phyloP scores from a whole-genome alignment of 1,140 invertebrate genomes.

The Spodoptera litura region DNA sequence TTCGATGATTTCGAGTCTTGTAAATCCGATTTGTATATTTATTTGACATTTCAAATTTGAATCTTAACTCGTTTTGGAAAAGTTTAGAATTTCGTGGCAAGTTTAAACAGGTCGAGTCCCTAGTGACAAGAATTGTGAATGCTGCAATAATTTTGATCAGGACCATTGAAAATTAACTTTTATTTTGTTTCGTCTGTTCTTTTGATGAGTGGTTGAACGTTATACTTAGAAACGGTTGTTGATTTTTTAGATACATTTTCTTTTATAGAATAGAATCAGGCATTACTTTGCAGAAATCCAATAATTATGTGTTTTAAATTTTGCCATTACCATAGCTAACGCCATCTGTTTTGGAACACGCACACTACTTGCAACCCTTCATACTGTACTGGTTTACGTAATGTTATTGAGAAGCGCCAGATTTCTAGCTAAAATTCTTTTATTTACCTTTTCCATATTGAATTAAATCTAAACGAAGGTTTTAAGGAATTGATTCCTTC shows the following conservation, averaged over 20 bases:
- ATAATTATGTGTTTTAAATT: not conserved
- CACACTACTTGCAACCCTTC: not conserved
- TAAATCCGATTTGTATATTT: not conserved
- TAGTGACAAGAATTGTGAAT: not conserved
- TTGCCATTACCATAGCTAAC: not conserved
- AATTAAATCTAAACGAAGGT: no score
- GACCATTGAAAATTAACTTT: not conserved
- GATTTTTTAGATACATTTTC: no score
- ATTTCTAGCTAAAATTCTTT: no score
- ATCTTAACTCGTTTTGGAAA: conserved; percentile 27
- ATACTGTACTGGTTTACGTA: no score
- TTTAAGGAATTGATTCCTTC: no score
- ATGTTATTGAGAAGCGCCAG: no score
- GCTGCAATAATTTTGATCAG: conserved; percentile 28
- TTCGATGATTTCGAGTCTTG: no score
- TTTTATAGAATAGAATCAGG: no score
- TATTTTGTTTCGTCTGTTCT: not conserved
- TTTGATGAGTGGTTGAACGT: not conserved
- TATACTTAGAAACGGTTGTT: not conserved
- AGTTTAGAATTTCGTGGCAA: not conserved
- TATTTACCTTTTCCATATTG: no score
- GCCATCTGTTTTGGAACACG: not conserved
- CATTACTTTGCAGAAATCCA: no score
- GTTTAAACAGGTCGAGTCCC: conserved; percentile 17
- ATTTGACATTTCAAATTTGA: conserved; percentile 3